These are phyloP conservation scores for Rutilus rutilus DNA, from an alignment of 2,113 vertebrate species.

Conservation along the genomic window DNA sequence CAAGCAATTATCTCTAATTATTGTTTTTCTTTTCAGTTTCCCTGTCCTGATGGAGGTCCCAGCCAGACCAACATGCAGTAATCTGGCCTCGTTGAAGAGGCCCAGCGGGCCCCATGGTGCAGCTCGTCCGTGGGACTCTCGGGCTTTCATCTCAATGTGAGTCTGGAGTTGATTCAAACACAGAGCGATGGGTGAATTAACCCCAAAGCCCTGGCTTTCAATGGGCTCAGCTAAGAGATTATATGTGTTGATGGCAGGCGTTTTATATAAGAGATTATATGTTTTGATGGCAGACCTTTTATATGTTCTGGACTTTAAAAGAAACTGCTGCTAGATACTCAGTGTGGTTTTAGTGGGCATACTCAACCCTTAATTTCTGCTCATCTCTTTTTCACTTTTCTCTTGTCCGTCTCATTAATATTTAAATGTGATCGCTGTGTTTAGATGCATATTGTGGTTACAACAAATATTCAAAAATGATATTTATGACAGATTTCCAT, in stretches of 20 bases:
- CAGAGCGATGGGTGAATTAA: constrained; percentile 99
- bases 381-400: not conserved
- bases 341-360: constrained; percentile 77
- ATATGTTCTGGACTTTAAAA: constrained; percentile 88
- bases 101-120: constrained; percentile 87
- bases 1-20: constrained; percentile 99
- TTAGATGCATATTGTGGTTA: not conserved
- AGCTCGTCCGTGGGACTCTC: constrained; percentile 78
- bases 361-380: constrained; percentile 38
- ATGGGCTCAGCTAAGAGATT: constrained; percentile 98
- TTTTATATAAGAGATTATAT: constrained; percentile 94
- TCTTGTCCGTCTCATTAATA: not conserved
- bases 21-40: constrained; percentile 99
- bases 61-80: constrained; percentile 92
- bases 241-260: constrained; percentile 98
- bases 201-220: constrained; percentile 94
- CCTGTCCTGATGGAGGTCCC: constrained; percentile 94
- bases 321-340: constrained; percentile 88
- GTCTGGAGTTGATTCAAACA: constrained; percentile 99
- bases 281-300: constrained; percentile 97
- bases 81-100: constrained; percentile 90
- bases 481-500: not conserved
- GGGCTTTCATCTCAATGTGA: constrained; percentile 98
- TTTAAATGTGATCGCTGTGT: constrained; percentile 1
- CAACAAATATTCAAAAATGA: not conserved